Evolutionary conservation across 2,113 vertebrate genomes (phyloP), one percentile per base, ranked within the genome.

Genomic region (Osmerus eperlanus): DNA sequence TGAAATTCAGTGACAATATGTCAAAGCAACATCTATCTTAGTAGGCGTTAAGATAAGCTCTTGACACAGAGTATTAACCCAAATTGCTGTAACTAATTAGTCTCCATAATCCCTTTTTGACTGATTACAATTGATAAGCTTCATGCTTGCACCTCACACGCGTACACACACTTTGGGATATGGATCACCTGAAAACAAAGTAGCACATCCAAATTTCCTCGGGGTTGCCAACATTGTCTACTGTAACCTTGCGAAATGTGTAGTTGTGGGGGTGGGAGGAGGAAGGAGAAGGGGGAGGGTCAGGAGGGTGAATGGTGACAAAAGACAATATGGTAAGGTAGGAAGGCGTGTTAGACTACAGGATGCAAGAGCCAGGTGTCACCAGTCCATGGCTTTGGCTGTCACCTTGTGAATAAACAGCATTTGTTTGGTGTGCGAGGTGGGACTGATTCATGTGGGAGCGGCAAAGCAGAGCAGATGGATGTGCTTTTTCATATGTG

Each of bases 321-420:
- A 71, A 67, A 78, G 60, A 88, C 76, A 73, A 59, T 53, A 73
- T 74, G 76, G 75, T 60, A 73, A 79, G 79, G 79, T 85, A 79
- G 79, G 77, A 70, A 73, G 71, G 60, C 25, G 87, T 89, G 87
- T 89, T 87, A 88, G 85, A 59, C 82, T 75, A 86, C 84, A 89
- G 84, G 86, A 91, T 88, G 86, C 78, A 89, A 87, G 89, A 86
- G 86, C 85, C 85, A 82, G 9, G 64, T 92, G 93, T 80, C 86
- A 92, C 90, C 85, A 87, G 90, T 92, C 89, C 90, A 72, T 85
- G 72, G 59, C 73, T 88, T 89, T 87, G 91, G 89, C 90, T 90
- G 91, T 93, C 90, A 91, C 92, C 87, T 91, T 90, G 89, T 90
- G 91, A 91, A 90, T 82, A 91, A 93, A 89, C 92, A 94, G 90